Evolutionary conservation across 2,113 vertebrate genomes (phyloP).

Genomic region (Prolemur simus): DNA sequence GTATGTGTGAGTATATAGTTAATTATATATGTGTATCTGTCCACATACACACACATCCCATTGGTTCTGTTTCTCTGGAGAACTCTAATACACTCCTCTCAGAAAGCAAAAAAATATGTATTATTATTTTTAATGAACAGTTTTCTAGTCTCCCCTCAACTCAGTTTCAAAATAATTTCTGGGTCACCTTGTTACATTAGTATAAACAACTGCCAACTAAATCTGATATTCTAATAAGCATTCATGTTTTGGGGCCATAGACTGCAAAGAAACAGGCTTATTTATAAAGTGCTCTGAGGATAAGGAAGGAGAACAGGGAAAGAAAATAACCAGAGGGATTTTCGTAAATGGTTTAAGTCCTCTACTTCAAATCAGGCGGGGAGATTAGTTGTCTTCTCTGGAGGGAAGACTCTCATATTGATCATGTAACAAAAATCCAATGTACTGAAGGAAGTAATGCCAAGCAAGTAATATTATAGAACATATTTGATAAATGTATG

Average conservation of each 20-base stretch:
- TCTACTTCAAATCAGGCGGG: background rate
- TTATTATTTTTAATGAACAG: background rate
- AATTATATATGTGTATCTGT: background rate
- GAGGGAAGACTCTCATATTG: constrained; percentile 41
- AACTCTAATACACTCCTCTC: background rate
- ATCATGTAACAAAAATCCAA: constrained; percentile 29
- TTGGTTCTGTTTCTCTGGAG: background rate
- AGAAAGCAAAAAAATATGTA: background rate
- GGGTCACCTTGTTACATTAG: background rate
- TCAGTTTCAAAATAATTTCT: constrained; percentile 1
- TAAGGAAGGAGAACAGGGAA: background rate
- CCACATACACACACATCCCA: background rate
- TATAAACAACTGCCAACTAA: background rate
- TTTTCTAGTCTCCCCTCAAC: background rate
- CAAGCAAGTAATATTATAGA: constrained; percentile 27
- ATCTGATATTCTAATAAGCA: background rate
- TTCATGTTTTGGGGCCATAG: background rate
- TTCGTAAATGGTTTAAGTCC: background rate
- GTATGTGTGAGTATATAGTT: background rate
- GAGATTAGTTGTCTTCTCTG: constrained; percentile 40
- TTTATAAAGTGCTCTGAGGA: background rate
- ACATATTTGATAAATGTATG: constrained; percentile 53
- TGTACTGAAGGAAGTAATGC: constrained; percentile 21
- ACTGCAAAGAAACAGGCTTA: background rate
- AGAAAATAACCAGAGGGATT: background rate